Evolutionary conservation across 2,797 vertebrate species (phyloP).

Genomic region (Enteromius treurensis): DNA sequence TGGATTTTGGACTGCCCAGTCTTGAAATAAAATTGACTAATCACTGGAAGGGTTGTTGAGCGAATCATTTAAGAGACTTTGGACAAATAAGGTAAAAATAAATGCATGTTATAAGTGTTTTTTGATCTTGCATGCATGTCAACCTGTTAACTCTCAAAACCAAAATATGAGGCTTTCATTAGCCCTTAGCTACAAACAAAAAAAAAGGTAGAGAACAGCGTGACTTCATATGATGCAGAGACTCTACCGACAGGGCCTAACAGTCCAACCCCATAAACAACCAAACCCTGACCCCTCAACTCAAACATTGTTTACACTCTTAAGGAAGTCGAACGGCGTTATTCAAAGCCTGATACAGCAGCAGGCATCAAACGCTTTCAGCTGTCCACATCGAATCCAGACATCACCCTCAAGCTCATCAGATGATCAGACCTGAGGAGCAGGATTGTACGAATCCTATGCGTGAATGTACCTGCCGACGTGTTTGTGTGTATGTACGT

Average conservation of each 20-base stretch:
- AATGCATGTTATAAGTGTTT: too few species aligned
- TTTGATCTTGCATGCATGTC: too few species aligned
- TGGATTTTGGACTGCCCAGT: background rate
- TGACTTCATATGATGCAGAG: background rate
- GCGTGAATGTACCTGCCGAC: conserved; percentile 1
- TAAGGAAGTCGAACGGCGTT: background rate
- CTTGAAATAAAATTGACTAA: too few species aligned
- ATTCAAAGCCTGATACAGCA: conserved; percentile 1
- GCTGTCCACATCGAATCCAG: conserved; percentile 3
- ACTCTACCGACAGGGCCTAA: background rate
- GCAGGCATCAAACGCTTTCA: background rate
- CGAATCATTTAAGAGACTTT: too few species aligned
- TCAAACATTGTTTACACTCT: conserved; percentile 12
- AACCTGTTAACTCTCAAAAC: too few species aligned
- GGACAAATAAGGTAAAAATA: too few species aligned
- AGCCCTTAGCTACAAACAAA: too few species aligned
- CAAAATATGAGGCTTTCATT: too few species aligned
- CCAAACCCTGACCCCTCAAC: background rate
- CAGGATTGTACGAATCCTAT: conserved; percentile 25
- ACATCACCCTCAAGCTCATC: conserved; percentile 11
- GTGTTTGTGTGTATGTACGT: conserved; percentile 26
- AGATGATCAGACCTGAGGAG: conserved; percentile 19
- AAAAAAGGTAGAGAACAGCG: background rate
- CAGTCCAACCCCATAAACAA: background rate
- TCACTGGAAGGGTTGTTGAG: too few species aligned